These are phyloP conservation scores for Himantopus leucocephalus DNA, from an alignment of 2,113 vertebrate species.

Conservation along the genomic window DNA sequence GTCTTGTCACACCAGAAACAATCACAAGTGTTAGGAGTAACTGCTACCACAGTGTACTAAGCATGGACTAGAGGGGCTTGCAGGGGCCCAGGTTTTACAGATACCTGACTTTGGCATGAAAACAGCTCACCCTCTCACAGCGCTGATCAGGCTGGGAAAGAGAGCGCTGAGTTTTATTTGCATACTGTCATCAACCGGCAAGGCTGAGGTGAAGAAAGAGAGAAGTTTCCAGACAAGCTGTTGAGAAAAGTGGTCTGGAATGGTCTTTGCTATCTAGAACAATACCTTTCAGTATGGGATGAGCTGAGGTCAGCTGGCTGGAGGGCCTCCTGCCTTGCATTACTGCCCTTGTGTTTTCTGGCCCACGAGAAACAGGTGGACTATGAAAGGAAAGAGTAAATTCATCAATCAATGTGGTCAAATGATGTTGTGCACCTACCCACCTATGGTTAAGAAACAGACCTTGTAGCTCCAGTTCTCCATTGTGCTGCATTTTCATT, in stretches of 20 bases:
- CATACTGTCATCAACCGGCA: background rate
- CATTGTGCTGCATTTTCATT: background rate
- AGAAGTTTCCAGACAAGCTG: background rate
- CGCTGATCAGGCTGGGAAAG: background rate
- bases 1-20: background rate
- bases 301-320: conserved; percentile 46
- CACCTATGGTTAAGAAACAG: background rate
- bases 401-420: background rate
- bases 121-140: background rate
- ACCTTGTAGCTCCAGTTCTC: background rate
- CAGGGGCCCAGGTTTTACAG: background rate
- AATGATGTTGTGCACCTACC: background rate
- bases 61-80: background rate
- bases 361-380: background rate
- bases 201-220: background rate
- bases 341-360: background rate
- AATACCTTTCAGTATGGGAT: conserved; percentile 86
- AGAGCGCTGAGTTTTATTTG: background rate
- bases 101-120: background rate
- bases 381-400: conserved; percentile 20
- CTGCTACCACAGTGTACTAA: background rate
- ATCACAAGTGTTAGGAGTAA: background rate
- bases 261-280: background rate
- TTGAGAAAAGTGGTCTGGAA: background rate
- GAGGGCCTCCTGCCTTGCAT: conserved; percentile 14